phyloP scores from a whole-genome alignment of 1,140 invertebrate genomes.

The Drosophila sproati region DNA sequence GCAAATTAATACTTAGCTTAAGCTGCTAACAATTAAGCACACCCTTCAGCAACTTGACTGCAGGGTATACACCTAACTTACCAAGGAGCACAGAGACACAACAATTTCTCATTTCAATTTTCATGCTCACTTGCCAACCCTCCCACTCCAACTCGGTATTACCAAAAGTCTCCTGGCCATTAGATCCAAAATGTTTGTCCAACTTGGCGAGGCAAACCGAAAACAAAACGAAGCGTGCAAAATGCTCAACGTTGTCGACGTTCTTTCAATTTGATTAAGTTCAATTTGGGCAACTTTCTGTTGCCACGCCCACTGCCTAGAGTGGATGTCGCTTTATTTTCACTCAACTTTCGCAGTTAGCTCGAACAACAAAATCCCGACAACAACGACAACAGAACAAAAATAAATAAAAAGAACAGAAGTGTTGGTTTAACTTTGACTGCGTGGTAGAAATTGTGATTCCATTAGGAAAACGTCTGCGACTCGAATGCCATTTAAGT shows the following conservation, averaged over 20 bases:
- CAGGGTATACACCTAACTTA: slow-evolving; percentile 17
- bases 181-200: slow-evolving; percentile 42
- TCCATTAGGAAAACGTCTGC: slow-evolving; percentile 77
- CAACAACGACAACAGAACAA: slow-evolving; percentile 1
- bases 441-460: slow-evolving; percentile 66
- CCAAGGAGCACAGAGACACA: slow-evolving; percentile 18
- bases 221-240: slow-evolving; percentile 66
- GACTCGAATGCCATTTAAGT: slow-evolving; percentile 80
- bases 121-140: slow-evolving; percentile 41
- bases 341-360: slow-evolving; percentile 75
- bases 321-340: slow-evolving; percentile 63
- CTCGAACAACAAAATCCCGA: slow-evolving; percentile 42
- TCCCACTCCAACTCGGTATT: neutral
- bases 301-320: slow-evolving; percentile 49
- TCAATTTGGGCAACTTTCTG: slow-evolving; percentile 70
- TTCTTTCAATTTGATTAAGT: slow-evolving; percentile 80
- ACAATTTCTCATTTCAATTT: slow-evolving; percentile 47
- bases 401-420: slow-evolving; percentile 23
- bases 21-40: neutral
- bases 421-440: slow-evolving; percentile 43
- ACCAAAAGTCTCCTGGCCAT: slow-evolving; percentile 19
- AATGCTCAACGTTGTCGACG: slow-evolving; percentile 66
- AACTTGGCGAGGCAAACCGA: slow-evolving; percentile 33
- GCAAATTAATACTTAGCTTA: neutral
- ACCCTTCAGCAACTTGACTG: neutral